These are phyloP conservation scores for Paramuricea clavata DNA, from an alignment of 92 coral and sea anemone genomes.

Conservation along the genomic window DNA sequence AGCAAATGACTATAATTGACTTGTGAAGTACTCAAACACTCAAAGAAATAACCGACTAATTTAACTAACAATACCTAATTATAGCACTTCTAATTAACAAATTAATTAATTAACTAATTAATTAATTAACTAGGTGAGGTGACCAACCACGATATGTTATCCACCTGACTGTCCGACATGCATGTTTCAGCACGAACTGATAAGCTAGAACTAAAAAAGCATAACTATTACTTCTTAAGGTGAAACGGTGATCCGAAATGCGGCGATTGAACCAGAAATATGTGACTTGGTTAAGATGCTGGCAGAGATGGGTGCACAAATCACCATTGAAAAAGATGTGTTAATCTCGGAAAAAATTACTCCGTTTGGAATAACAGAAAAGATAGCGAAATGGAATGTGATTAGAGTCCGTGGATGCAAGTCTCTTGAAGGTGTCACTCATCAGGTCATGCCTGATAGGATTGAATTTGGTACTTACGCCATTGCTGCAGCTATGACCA, in stretches of 20 bases:
- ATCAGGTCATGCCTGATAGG: constrained; percentile 57
- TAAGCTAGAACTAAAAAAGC: too few relatives aligned
- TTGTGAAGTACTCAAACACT: too few relatives aligned
- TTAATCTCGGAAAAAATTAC: background rate
- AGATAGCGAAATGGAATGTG: background rate
- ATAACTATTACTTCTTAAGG: constrained; percentile 20
- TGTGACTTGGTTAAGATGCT: constrained; percentile 55
- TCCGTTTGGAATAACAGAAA: background rate
- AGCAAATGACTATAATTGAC: too few relatives aligned
- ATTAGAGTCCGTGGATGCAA: constrained; percentile 32
- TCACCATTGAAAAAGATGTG: constrained; percentile 25
- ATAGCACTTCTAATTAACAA: too few relatives aligned
- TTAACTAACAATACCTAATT: too few relatives aligned
- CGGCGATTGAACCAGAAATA: constrained; percentile 69
- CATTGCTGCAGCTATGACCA: constrained; percentile 57
- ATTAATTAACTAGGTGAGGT: background rate
- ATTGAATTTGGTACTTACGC: constrained; percentile 72
- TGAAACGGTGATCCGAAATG: constrained; percentile 53
- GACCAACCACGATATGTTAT: too few relatives aligned
- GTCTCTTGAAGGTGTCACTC: background rate
- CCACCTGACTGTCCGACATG: too few relatives aligned
- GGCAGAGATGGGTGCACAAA: constrained; percentile 59
- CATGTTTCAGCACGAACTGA: too few relatives aligned
- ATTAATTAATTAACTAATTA: too few relatives aligned
- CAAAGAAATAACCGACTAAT: too few relatives aligned